A percentile compares a stretch with the other conserved stretches of the same genome.
Conservation (phyloP, 2,888 invertebrate species). For the Mimumesa dahlbomi region DNA sequence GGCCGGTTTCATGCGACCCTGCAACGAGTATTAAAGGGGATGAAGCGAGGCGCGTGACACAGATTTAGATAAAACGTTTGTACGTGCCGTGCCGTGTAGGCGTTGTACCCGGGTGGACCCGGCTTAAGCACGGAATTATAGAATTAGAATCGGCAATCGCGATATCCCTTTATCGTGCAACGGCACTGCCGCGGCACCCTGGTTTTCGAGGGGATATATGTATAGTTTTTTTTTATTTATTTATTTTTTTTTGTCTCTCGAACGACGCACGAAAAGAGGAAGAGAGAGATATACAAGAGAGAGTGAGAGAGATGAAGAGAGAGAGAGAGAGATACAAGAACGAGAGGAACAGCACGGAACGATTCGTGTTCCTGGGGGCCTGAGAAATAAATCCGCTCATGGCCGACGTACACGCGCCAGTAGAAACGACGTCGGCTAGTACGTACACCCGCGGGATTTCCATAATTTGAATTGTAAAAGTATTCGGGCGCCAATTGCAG, state of each 20-base stretch:
- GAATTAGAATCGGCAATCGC: conserved; percentile 71
- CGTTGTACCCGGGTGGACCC: conserved; percentile 12
- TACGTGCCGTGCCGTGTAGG: conserved; percentile 16
- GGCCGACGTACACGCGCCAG: conserved; percentile 45
- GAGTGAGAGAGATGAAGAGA: not conserved
- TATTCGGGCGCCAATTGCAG: conserved; percentile 76
- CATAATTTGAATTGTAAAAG: conserved; percentile 79
- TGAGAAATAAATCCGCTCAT: conserved; percentile 62
- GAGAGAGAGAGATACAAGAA: not conserved
- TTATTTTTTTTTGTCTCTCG: conserved; percentile 11
- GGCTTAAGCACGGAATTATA: conserved; percentile 70
- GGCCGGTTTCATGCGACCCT: not conserved
- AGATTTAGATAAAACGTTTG: conserved; percentile 70
- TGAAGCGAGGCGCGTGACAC: conserved; percentile 69
- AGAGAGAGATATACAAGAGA: not conserved
- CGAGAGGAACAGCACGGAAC: not conserved
- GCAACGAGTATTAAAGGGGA: conserved; percentile 64
- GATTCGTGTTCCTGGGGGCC: conserved; percentile 25
- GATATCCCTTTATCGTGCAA: conserved; percentile 71
- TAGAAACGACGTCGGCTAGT: conserved; percentile 52
- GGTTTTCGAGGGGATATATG: conserved; percentile 27
- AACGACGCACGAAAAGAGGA: conserved; percentile 10
- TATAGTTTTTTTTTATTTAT: not conserved
- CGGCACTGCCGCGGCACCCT: conserved; percentile 35
- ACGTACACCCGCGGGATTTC: conserved; percentile 71